phyloP scores from a whole-genome alignment of 2,113 vertebrate species.

The Xiphorhynchus elegans region DNA sequence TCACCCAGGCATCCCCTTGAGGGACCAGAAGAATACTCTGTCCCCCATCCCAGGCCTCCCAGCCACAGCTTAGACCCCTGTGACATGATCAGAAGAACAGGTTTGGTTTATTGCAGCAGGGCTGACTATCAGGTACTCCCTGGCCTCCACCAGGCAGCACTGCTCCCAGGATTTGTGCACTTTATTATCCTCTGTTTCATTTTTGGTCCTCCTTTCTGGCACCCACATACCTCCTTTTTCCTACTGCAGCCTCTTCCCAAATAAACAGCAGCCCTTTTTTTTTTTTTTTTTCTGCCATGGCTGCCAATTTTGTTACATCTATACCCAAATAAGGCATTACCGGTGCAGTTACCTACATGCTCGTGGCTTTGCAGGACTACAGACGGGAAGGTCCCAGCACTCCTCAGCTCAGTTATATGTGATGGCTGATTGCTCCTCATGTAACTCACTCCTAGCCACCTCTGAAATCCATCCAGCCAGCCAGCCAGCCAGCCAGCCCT shows the following conservation, averaged over 20 bases:
- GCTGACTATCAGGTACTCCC: background rate
- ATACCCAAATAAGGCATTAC: background rate
- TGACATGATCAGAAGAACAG: background rate
- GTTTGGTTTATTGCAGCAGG: background rate
- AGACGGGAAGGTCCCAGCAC: background rate
- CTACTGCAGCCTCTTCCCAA: background rate
- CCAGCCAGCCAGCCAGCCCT: background rate
- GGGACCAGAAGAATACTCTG: fast-evolving
- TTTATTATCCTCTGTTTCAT: background rate
- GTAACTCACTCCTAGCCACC: background rate
- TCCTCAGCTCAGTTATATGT: background rate
- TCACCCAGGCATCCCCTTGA: background rate
- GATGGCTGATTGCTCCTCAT: background rate
- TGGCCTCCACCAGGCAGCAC: background rate
- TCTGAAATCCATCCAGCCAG: background rate
- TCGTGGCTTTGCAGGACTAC: background rate
- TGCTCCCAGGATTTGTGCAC: background rate
- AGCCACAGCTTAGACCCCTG: background rate
- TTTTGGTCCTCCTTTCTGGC: background rate
- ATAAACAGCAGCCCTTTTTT: background rate
- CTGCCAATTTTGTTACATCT: background rate
- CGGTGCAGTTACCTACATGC: fast-evolving
- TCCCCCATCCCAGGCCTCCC: background rate
- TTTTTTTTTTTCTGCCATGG: background rate
- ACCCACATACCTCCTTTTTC: background rate